Evolutionary conservation across 2,113 vertebrate species (phyloP), one percentile per base, ranked within the genome.

Genomic region (Rutilus rutilus): DNA sequence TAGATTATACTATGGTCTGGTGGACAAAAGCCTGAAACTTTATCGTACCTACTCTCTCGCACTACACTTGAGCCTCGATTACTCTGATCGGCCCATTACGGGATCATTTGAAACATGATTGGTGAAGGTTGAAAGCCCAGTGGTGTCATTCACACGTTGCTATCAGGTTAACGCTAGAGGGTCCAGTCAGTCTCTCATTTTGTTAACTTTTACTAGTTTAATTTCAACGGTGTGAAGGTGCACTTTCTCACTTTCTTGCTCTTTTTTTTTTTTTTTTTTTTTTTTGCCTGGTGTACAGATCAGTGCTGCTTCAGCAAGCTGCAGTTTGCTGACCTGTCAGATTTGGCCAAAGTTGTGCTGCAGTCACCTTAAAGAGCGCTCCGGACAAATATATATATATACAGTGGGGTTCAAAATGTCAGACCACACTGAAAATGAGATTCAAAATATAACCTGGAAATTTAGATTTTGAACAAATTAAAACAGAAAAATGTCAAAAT

Each of bases 251-350:
- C 45, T 39, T 47, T 75, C 82, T 65, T 36, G 21, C 39, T 78
- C 23, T 71, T 15, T 52, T 52, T 85, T 42, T 85, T 25, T 52
- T 65, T 71, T 27, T 27, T 27, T 27, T 71, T 15, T 52, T 52
- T 85, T 52, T 85, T 33, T 45, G 65, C 64, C 21, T 82, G 52
- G 62, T 73, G 76, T 21, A 79, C 59, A 67, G 80, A 77, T 86
- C 84, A 86, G 84, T 85, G 86, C 82, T 74, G 81, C 82, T 86
- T 87, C 84, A 87, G 88, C 86, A 89, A 57, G 64, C 65, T 60
- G 80, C 57, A 36, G 78, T 87, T 84, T 77, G 83, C 88, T 84
- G 84, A 89, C 59, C 54, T 80, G 47, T 87, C 84, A 84, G 65
- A 64, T 67, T 67, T 85, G 67, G 59, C 45, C 85, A 50, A 71